phyloP scores from a whole-genome alignment of 2,797 vertebrate genomes.

The Pachyuromys duprasi region DNA sequence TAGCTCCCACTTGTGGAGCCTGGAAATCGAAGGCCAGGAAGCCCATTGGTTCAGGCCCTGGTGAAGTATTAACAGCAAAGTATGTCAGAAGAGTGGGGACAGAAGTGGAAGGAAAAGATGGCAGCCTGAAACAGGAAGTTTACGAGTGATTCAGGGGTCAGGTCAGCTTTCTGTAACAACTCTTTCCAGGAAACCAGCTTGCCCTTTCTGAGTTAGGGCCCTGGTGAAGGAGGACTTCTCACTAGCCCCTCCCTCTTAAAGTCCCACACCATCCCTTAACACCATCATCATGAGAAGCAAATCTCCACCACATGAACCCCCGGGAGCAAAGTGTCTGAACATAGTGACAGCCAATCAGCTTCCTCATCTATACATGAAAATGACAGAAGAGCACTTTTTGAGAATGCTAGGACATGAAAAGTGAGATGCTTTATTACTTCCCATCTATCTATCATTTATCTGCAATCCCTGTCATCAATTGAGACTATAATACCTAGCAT shows the following conservation, averaged over 20 bases:
- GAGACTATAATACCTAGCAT: not conserved
- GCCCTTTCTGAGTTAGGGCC: not conserved
- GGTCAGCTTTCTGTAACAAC: not conserved
- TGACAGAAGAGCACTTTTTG: not conserved
- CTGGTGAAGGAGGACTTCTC: not conserved
- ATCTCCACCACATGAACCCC: not conserved
- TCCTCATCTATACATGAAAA: not conserved
- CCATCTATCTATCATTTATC: not conserved
- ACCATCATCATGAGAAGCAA: not conserved
- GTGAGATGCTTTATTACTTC: rapidly evolving
- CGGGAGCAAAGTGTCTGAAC: not conserved
- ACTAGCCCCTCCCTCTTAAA: not conserved
- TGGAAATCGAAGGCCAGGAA: not conserved
- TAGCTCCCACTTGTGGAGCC: not conserved
- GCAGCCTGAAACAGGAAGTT: not conserved
- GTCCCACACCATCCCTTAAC: not conserved
- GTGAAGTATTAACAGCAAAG: not conserved
- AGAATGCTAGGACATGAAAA: not conserved
- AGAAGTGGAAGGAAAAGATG: not conserved
- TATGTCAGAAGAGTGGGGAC: not conserved
- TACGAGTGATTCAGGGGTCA: not conserved
- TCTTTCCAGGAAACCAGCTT: not conserved
- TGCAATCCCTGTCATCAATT: not conserved
- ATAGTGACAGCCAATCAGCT: not conserved
- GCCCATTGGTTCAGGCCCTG: not conserved